These are phyloP conservation scores for Microcebus ravelobensis DNA, from an alignment of 2,113 vertebrate genomes.

Conservation along the genomic window DNA sequence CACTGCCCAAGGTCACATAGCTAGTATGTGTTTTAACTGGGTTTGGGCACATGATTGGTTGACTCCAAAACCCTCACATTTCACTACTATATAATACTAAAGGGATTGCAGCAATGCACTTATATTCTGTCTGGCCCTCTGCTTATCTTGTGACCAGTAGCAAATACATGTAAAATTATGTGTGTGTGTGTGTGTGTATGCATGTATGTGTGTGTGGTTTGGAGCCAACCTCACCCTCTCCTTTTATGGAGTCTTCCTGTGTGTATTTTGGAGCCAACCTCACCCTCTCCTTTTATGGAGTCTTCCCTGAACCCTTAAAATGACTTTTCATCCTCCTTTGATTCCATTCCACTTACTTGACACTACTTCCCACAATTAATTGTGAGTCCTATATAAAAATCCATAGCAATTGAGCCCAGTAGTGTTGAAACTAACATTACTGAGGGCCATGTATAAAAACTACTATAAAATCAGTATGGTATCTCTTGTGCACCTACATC, in stretches of 20 bases:
- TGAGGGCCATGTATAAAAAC: not conserved
- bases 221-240: not conserved
- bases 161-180: not conserved
- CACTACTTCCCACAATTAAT: not conserved
- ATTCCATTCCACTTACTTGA: not conserved
- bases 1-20: not conserved
- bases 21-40: not conserved
- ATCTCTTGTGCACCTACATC: not conserved
- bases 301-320: not conserved
- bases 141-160: not conserved
- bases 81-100: not conserved
- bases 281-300: not conserved
- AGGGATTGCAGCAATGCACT: not conserved
- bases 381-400: not conserved
- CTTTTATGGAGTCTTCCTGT: not conserved
- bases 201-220: not conserved
- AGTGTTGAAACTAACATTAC: not conserved
- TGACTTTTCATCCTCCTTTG: not conserved
- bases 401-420: not conserved
- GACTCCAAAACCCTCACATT: not conserved
- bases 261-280: not conserved
- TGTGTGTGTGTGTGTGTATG: too few relatives aligned
- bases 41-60: not conserved
- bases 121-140: not conserved
- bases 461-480: not conserved